Base-by-base conservation (phyloP, 2,888 invertebrate genomes). In the Axea sp. region DNA sequence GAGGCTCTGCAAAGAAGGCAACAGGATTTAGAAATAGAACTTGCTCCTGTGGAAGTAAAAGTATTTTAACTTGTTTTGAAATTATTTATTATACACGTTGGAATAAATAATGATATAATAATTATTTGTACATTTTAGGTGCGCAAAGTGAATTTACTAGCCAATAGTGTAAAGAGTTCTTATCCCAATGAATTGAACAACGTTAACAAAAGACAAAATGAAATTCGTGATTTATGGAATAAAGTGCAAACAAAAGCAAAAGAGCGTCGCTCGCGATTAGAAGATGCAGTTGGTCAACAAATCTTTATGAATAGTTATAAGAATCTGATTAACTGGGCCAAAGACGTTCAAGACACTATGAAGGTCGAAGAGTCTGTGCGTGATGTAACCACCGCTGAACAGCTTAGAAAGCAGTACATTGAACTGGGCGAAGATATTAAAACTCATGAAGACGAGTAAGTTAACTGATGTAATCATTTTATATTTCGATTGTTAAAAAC, bases 221-320 rank as follows among this genome's bases (percentile, higher is more conserved):
- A 97, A 88, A 93, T 99, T 53, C 92, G 93, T 80, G 92, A 92
- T 73, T 90, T 97, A 86, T 98, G 99, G 98, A 92, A 93, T 78
- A 92, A 95, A 80, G 94, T 98, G 41, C 91, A 94, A 87, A 92
- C 92, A 19, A 96, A 96, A 84, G 97, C 98, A 0, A 91, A 92
- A 5, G 94, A 96, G 80, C 89, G 97, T 0, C 91, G 97, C 76
- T 92, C 93, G 0, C 90, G 96, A 39, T 90, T 99, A 22, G 97
- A 98, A 88, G 96, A 96, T 83, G 96, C 97, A 0, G 97, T 98
- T 1, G 98, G 98, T 0, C 94, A 96, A 84, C 97, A 98, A 88
- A 95, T 98, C 83, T 97, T 97, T 88, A 94, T 93, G 83, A 93
- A 92, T 83, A 95, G 95, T 84, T 93, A 94, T 6, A 93, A 94